A percentile compares a stretch with the other conserved stretches of the same genome.
These are phyloP conservation scores for Tryphoninae sp. DNA, from an alignment of 2,888 invertebrate species.

Conservation along the genomic window DNA sequence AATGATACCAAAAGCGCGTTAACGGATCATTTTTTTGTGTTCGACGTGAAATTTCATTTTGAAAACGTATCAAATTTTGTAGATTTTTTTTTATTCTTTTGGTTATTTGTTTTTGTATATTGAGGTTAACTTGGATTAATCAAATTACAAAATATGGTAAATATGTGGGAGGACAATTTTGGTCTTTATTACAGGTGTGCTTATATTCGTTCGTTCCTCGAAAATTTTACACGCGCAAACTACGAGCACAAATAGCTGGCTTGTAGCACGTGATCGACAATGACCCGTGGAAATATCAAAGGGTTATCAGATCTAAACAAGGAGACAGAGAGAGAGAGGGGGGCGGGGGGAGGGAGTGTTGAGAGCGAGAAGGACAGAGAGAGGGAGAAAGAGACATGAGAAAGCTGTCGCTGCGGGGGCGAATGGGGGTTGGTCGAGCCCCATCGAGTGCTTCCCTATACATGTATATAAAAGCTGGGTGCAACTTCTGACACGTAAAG, in stretches of 20 bases:
- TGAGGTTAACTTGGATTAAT: too few species aligned
- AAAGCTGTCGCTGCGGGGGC: conserved; percentile 65
- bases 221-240: not conserved
- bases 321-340: conserved; percentile 40
- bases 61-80: too few species aligned
- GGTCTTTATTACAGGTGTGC: not conserved
- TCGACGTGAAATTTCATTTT: too few species aligned
- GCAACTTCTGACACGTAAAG: conserved; percentile 80
- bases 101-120: too few species aligned
- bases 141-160: not conserved
- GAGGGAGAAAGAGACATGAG: not conserved
- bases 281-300: conserved; percentile 76
- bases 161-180: not conserved
- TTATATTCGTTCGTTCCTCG: not conserved
- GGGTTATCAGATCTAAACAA: conserved; percentile 78
- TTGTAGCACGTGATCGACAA: conserved; percentile 64
- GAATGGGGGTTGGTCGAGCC: conserved; percentile 44
- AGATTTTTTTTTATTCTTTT: too few species aligned
- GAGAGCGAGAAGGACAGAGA: not conserved
- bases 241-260: conserved; percentile 11
- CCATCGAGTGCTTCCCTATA: conserved; percentile 50
- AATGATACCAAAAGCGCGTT: not conserved
- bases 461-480: conserved; percentile 57
- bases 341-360: not conserved
- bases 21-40: too few species aligned